Evolutionary conservation across 2,113 vertebrate species (phyloP), one percentile per base, ranked within the genome.

Genomic region (Sardina pilchardus): DNA sequence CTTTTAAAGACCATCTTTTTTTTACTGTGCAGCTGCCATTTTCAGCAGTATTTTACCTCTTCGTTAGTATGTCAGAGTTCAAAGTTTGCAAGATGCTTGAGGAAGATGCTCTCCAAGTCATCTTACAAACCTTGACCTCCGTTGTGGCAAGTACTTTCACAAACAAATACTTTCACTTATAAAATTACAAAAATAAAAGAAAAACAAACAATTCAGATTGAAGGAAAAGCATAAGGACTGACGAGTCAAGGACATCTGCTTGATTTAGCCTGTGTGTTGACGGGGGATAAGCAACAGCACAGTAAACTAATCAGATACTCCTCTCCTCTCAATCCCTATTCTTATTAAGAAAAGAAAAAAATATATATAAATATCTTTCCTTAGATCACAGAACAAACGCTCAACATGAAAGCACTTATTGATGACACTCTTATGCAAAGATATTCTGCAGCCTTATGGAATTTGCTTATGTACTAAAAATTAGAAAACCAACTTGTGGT

Each of bases 381-480:
- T 78, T 78, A 78, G 71, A 36, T 78, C 71, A 88, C 92, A 91
- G 92, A 95, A 95, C 94, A 96, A 95, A 94, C 94, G 93, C 93
- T 96, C 95, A 96, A 97, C 96, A 97, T 95, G 92, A 95, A 97
- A 97, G 97, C 97, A 96, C 96, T 97, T 95, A 90, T 92, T 88
- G 90, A 93, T 92, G 92, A 92, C 90, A 96, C 95, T 93, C 94
- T 94, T 96, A 97, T 98, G 97, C 96, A 91, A 96, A 94, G 94
- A 96, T 97, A 96, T 95, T 96, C 97, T 98, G 97, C 98, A 99
- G 97, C 98, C 98, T 99, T 99, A 99, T 99, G 98, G 97, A 99
- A 96, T 95, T 93, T 90, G 89, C 90, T 96, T 94, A 83, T 85
- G 85, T 71, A 89, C 67, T 82, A 90, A 86, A 86, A 48, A 86